phyloP scores from a whole-genome alignment of 2,113 vertebrate genomes.

The Dipodomys stephensi region DNA sequence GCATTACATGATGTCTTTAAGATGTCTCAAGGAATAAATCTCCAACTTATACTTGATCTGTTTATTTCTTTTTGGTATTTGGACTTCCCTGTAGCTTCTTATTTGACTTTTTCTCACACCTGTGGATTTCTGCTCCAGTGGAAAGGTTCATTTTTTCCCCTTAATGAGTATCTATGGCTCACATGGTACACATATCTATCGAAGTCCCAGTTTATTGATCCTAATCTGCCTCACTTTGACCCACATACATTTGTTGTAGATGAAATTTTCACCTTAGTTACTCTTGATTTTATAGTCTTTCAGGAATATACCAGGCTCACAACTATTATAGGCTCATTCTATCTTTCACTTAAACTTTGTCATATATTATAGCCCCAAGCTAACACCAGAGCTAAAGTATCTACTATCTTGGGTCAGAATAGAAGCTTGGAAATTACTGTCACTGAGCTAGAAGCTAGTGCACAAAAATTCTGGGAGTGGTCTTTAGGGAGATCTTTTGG shows the following conservation, averaged over 20 bases:
- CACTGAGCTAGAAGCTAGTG: background rate
- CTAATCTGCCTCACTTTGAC: background rate
- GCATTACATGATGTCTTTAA: background rate
- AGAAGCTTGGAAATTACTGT: slow-evolving; percentile 17
- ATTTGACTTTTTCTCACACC: background rate
- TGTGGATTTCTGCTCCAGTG: slow-evolving; percentile 23
- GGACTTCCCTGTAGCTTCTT: background rate
- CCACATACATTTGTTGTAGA: background rate
- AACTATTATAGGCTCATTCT: background rate
- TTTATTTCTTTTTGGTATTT: background rate
- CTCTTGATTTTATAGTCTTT: background rate
- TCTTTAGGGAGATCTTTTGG: background rate
- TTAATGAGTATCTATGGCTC: background rate
- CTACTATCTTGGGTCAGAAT: background rate
- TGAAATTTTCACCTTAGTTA: background rate
- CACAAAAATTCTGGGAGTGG: background rate
- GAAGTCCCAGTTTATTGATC: background rate
- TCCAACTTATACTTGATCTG: background rate
- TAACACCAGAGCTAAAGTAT: background rate
- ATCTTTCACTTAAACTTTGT: background rate
- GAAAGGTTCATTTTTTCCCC: background rate
- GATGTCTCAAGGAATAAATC: background rate
- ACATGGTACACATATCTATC: background rate
- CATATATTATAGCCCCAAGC: background rate
- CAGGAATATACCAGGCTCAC: background rate